A percentile compares a stretch with the other conserved stretches of the same genome.
Evolutionary conservation across 2,113 vertebrate species (phyloP).

Genomic region (Gnathonemus echidnorhynchus): DNA sequence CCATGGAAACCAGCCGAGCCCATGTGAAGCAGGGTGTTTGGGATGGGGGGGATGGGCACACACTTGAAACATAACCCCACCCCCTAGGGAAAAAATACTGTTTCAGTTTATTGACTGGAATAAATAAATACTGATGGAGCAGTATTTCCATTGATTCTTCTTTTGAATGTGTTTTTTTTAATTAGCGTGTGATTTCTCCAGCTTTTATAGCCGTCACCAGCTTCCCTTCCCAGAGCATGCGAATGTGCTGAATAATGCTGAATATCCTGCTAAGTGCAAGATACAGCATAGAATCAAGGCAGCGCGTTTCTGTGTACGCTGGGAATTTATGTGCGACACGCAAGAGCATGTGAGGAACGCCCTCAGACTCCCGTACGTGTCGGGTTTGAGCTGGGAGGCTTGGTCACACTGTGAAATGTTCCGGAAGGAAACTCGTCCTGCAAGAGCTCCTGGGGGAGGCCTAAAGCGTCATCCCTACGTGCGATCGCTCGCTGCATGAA

Average conservation of each 20-base stretch:
- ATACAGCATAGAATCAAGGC: not conserved
- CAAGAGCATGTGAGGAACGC: not conserved
- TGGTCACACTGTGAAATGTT: not conserved
- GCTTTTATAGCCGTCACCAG: not conserved
- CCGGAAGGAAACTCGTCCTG: not conserved
- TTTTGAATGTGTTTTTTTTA: not conserved
- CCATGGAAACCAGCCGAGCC: conserved; percentile 57
- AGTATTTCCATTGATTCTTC: not conserved
- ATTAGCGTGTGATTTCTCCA: not conserved
- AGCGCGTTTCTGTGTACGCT: not conserved
- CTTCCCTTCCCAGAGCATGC: not conserved
- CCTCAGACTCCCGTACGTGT: not conserved
- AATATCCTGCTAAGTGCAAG: not conserved
- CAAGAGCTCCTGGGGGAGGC: not conserved
- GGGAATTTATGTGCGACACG: not conserved
- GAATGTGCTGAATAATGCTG: not conserved
- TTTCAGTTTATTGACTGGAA: not conserved
- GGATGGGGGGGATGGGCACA: conserved; percentile 20
- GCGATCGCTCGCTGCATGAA: not conserved
- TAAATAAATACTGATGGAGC: not conserved
- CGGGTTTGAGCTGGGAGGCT: not conserved
- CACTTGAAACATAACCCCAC: not conserved
- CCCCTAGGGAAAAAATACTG: not conserved
- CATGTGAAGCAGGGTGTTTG: conserved; percentile 35
- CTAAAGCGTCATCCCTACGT: not conserved